Evolutionary conservation across 2,797 vertebrate genomes (phyloP).

Genomic region (Karalla daura): DNA sequence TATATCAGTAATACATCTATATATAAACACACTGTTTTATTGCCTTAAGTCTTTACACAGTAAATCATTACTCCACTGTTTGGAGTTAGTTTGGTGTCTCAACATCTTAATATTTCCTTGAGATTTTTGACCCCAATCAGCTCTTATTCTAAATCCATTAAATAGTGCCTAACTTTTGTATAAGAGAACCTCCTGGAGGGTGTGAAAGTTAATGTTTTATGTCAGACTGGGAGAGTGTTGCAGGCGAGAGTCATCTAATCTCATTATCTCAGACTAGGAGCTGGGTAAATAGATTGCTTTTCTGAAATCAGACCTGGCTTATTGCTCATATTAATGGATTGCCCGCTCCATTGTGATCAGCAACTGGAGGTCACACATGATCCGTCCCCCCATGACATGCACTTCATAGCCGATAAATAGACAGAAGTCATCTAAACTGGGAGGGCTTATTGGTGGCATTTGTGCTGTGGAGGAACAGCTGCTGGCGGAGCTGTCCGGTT

Average conservation of each 20-base stretch:
- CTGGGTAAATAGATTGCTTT: neutral
- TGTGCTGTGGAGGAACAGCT: constrained; percentile 40
- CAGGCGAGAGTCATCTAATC: neutral
- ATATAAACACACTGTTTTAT: no score
- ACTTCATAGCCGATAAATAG: constrained; percentile 17
- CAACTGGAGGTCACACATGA: constrained; percentile 18
- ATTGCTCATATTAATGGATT: constrained; percentile 8
- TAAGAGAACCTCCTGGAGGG: neutral
- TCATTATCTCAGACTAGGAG: neutral
- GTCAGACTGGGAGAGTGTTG: neutral
- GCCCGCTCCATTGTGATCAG: neutral
- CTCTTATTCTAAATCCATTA: neutral
- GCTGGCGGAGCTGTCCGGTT: constrained; percentile 63
- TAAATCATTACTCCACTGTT: no score
- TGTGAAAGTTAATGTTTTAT: neutral
- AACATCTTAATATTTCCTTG: no score
- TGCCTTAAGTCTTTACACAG: no score
- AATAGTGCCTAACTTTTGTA: no score
- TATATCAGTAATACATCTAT: no score
- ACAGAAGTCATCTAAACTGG: constrained; percentile 15
- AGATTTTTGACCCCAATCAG: neutral
- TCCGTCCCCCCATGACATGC: constrained; percentile 5
- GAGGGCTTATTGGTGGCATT: constrained; percentile 30
- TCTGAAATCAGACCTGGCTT: neutral
- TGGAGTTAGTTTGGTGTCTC: no score